Percentiles rank a stretch among this genome's conserved stretches.
Evolutionary conservation across 1,140 invertebrate species (phyloP).

Genomic region (Ganaspis sp.): DNA sequence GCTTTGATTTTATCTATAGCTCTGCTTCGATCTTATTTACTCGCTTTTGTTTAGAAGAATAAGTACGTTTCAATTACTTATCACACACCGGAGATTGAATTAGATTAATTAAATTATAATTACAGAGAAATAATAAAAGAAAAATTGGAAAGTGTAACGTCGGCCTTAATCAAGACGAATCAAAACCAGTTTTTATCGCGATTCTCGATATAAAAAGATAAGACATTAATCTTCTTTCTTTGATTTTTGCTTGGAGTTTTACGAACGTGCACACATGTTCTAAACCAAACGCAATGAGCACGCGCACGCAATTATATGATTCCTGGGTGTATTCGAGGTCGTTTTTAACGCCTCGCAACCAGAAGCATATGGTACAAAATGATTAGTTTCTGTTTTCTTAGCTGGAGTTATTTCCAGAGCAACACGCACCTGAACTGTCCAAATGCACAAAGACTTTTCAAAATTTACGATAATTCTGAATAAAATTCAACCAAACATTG

Average conservation of each 20-base stretch:
- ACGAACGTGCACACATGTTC: not conserved
- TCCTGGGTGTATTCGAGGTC: conserved; percentile 9
- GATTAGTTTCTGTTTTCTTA: not conserved
- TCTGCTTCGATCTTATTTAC: not conserved
- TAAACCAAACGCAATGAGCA: not conserved
- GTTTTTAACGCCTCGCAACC: not conserved
- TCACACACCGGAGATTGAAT: not conserved
- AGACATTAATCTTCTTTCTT: conserved; percentile 14
- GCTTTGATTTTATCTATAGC: not conserved
- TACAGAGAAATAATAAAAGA: not conserved
- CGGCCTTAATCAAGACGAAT: conserved; percentile 5
- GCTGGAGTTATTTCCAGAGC: not conserved
- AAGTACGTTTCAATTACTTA: not conserved
- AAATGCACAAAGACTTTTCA: not conserved
- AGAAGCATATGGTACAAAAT: not conserved
- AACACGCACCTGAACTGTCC: not conserved
- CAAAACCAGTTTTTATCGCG: conserved; percentile 10
- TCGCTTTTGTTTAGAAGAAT: not conserved
- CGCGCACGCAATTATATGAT: not conserved
- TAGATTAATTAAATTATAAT: conserved; percentile 9
- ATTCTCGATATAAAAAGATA: conserved; percentile 6
- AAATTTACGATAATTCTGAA: no score
- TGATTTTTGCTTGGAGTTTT: not conserved
- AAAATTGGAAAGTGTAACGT: not conserved
- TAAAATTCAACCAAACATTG: no score